A percentile compares a stretch with the other conserved stretches of the same genome.
Evolutionary conservation across 2,797 vertebrate genomes (phyloP).

Genomic region (Buceros bicornis): DNA sequence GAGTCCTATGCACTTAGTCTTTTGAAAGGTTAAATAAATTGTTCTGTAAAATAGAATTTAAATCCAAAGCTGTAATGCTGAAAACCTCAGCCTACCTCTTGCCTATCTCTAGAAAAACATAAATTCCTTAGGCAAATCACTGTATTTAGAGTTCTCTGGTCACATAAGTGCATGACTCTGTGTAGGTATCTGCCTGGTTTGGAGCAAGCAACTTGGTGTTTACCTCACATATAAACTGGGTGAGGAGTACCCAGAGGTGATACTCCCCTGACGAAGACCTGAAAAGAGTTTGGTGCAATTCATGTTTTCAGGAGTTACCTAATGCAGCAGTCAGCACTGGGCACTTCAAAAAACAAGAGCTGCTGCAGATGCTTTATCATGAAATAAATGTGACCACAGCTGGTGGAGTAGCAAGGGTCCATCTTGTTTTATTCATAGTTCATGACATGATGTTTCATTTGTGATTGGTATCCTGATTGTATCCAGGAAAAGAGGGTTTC

Average conservation of each 20-base stretch:
- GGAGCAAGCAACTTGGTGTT: not conserved
- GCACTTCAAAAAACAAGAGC: not conserved
- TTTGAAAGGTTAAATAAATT: not conserved
- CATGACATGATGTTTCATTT: not conserved
- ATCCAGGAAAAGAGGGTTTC: not conserved
- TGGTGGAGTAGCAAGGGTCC: not conserved
- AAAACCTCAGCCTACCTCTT: not conserved
- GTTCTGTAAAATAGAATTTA: not conserved
- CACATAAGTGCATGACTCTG: rapidly evolving
- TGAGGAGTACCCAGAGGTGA: not conserved
- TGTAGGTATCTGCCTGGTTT: not conserved
- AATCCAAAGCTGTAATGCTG: not conserved
- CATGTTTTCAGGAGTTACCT: not conserved
- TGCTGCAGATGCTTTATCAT: not conserved
- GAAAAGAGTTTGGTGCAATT: not conserved
- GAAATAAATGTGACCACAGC: not conserved
- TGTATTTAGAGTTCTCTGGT: not conserved
- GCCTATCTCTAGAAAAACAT: not conserved
- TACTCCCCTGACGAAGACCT: not conserved
- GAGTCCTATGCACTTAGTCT: not conserved
- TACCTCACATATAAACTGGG: not conserved
- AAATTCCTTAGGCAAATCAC: not conserved
- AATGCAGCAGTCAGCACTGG: not conserved
- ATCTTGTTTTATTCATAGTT: not conserved
- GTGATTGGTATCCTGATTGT: not conserved